Base-by-base conservation (phyloP, 2,888 invertebrate genomes). In the Dynastes tityus region DNA sequence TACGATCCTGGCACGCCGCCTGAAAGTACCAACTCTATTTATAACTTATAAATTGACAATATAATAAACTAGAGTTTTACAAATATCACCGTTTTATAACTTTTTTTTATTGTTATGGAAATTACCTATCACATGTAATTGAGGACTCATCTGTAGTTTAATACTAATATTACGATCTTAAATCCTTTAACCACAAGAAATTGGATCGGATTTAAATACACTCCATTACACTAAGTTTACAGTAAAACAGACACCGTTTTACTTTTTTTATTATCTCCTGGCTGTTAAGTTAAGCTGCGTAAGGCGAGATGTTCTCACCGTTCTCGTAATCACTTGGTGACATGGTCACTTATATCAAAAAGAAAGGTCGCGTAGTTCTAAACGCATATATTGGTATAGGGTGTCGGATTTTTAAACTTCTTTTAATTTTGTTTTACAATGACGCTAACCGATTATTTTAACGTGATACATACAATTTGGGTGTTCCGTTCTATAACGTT, bases 261-360 rank as follows among this genome's bases (percentile, higher is more conserved):
- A 51, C 37, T 58, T 40, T 16, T 77, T 51, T 79, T 80, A 75
- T 78, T 45, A 22, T 45, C 45, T 58, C 80, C 78, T 71, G 75
- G 68, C 77, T 74, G 76, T 74, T 75, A 75, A 78, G 78, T 78
- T 77, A 74, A 70, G 40, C 61, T 71, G 74, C 58, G 81, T 80
- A 81, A 81, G 78, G 76, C 77, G 81, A 80, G 81, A 81, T 81
- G 77, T 79, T 80, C 80, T 79, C 81, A 81, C 81, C 81, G 81
- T 80, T 81, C 81, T 81, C 80, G 80, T 65, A 77, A 81, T 81
- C 78, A 58, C 55, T 78, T 78, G 49, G 40, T 74, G 78, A 75
- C 79, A 68, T 76, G 64, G 61, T 40, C 73, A 29, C 37, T 73
- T 73, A 55, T 29, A 32, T 45, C 53, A 22, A n/a, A 16, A 29